phyloP scores from a whole-genome alignment of 2,888 invertebrate species.

The Aricia artaxerxes region DNA sequence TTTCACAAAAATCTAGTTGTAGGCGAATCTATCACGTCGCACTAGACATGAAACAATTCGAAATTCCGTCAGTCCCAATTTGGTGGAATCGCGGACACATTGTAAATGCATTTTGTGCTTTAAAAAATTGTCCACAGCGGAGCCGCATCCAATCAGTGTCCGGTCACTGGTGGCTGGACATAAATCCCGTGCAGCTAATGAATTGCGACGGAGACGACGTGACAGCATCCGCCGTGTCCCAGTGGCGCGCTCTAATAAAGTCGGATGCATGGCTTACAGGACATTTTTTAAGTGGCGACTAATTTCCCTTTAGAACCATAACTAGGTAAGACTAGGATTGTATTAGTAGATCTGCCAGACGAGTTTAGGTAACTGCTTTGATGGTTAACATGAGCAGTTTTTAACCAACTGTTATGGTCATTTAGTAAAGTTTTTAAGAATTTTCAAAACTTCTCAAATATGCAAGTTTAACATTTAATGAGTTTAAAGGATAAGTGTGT shows the following conservation, averaged over 20 bases:
- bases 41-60: background rate
- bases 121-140: background rate
- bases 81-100: background rate
- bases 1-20: too few species aligned
- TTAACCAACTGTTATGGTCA: too few species aligned
- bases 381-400: too few species aligned
- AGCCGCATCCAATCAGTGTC: slow-evolving; percentile 18
- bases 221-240: slow-evolving; percentile 13
- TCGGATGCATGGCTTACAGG: background rate
- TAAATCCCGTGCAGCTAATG: slow-evolving; percentile 22
- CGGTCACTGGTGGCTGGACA: slow-evolving; percentile 7
- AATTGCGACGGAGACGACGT: slow-evolving; percentile 19
- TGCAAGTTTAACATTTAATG: too few species aligned
- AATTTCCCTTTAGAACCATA: background rate
- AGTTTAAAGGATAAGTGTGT: too few species aligned
- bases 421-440: too few species aligned
- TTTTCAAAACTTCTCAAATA: too few species aligned
- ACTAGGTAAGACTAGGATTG: too few species aligned
- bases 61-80: background rate
- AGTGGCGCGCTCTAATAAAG: background rate
- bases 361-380: too few species aligned
- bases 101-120: background rate
- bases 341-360: too few species aligned
- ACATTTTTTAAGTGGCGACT: background rate
- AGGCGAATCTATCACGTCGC: background rate